These are phyloP conservation scores for Arge pagana DNA, from an alignment of 2,888 invertebrate species.

Conservation along the genomic window DNA sequence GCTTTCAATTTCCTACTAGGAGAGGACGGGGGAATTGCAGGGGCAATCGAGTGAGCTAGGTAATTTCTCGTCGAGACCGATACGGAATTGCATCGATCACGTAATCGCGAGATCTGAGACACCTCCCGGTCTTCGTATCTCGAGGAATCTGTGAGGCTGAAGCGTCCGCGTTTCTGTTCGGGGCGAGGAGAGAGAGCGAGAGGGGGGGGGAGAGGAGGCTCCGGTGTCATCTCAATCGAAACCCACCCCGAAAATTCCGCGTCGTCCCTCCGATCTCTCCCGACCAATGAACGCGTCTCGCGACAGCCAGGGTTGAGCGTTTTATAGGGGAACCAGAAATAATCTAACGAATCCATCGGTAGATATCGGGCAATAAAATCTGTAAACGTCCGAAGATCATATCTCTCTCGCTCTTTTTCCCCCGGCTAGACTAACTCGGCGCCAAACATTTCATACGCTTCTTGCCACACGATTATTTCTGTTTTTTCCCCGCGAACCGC, in stretches of 20 bases:
- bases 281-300: constrained; percentile 15
- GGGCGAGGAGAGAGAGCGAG: no score
- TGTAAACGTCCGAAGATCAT: no score
- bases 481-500: no score
- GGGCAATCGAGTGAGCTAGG: no score
- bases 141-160: constrained; percentile 41
- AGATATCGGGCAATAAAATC: constrained; percentile 55
- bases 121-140: constrained; percentile 35
- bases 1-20: no score
- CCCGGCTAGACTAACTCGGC: constrained; percentile 18
- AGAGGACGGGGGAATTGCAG: no score
- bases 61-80: no score
- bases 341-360: constrained; percentile 56
- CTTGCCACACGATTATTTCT: not conserved
- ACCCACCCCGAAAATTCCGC: constrained; percentile 31
- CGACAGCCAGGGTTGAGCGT: constrained; percentile 19
- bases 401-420: constrained; percentile 34
- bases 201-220: no score
- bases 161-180: no score
- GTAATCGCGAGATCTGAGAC: constrained; percentile 39
- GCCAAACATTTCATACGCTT: constrained; percentile 12
- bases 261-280: no score
- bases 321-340: constrained; percentile 32
- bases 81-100: constrained; percentile 42
- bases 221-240: constrained; percentile 14